A percentile compares a stretch with the other conserved stretches of the same genome.
phyloP scores from a whole-genome alignment of 2,797 vertebrate species.

The Rhynchonycteris naso region DNA sequence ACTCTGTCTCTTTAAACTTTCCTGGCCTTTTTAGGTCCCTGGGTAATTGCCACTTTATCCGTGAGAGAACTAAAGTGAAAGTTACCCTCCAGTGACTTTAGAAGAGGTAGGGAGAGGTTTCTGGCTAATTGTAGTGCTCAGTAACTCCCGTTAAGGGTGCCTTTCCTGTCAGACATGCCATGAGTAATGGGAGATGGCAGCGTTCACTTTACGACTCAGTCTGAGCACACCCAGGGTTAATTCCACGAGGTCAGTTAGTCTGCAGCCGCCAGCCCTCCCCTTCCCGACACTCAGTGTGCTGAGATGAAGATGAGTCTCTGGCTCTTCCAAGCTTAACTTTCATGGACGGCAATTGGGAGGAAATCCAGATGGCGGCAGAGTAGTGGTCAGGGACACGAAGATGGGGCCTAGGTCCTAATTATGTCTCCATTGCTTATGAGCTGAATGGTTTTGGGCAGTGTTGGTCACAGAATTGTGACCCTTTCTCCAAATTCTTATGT shows the following conservation, averaged over 20 bases:
- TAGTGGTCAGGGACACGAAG: neutral
- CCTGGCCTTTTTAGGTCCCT: slow-evolving; percentile 53
- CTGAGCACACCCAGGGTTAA: neutral
- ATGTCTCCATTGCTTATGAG: neutral
- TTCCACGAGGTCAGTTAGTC: neutral
- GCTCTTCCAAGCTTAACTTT: neutral
- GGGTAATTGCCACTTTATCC: slow-evolving; percentile 51
- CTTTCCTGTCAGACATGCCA: neutral
- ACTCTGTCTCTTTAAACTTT: slow-evolving; percentile 44
- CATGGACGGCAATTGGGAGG: neutral
- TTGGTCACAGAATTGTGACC: neutral
- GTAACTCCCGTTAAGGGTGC: neutral
- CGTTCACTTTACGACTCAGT: neutral
- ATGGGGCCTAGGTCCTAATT: neutral
- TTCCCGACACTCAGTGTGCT: neutral
- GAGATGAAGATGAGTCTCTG: neutral
- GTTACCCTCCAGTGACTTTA: slow-evolving; percentile 47
- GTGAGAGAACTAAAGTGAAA: slow-evolving; percentile 40
- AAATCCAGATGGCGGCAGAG: neutral
- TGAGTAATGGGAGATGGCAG: neutral
- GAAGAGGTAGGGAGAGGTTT: slow-evolving; percentile 20
- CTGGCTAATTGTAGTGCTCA: slow-evolving; percentile 31
- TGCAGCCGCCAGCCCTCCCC: neutral
- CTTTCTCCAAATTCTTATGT: neutral
- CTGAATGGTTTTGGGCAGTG: neutral